Conservation (phyloP, 2,113 vertebrate genomes). For the Archocentrus centrarchus region DNA sequence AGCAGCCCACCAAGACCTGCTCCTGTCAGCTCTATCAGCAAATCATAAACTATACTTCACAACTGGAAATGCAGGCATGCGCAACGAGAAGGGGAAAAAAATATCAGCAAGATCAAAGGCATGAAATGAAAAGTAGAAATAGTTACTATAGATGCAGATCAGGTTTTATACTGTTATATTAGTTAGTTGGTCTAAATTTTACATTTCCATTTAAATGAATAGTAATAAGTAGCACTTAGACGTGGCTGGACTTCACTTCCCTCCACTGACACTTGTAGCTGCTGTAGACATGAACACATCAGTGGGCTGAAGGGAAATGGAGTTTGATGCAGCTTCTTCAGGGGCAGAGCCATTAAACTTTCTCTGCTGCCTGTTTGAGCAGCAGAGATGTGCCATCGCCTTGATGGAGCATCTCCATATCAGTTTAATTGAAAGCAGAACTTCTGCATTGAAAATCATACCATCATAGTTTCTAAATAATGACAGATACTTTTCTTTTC, state of each 20-base stretch:
- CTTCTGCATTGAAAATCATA: not conserved
- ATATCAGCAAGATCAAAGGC: slow-evolving; percentile 36
- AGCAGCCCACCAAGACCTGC: slow-evolving; percentile 50
- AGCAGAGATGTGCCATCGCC: no score
- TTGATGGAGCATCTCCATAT: not conserved
- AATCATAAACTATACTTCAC: slow-evolving; percentile 62
- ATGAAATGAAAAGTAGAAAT: slow-evolving; percentile 13
- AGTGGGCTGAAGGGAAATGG: not conserved
- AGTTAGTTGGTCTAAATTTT: not conserved
- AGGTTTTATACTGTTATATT: not conserved
- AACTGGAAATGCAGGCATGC: slow-evolving; percentile 40
- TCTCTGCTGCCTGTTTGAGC: not conserved
- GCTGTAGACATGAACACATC: not conserved
- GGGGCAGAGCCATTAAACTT: not conserved
- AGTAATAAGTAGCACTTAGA: no score
- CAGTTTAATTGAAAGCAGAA: not conserved
- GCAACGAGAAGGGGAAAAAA: not conserved
- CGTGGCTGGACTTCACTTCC: not conserved
- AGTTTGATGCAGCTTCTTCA: no score
- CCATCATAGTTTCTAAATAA: not conserved
- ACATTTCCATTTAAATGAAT: not conserved
- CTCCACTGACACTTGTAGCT: not conserved
- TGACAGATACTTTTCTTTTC: not conserved
- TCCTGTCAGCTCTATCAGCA: slow-evolving; percentile 60
- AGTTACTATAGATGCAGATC: not conserved